Evolutionary conservation across 1,140 invertebrate genomes (phyloP), one percentile per base, ranked within the genome.

Genomic region (Mycetomoellerius zeteki): DNA sequence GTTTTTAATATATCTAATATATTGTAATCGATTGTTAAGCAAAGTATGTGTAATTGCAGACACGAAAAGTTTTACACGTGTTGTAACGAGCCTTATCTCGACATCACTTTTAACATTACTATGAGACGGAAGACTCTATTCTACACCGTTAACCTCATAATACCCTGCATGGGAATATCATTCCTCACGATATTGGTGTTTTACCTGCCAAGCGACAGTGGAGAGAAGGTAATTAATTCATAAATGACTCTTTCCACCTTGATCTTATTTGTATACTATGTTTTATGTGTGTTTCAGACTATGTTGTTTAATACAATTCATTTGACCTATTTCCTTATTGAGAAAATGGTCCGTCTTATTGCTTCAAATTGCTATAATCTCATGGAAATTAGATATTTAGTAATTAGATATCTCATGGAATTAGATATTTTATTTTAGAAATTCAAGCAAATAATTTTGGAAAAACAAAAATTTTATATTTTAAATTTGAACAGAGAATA

Each of bases 91-190:
- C 98, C 98, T 50, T 99, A 99, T 95, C 96, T 99, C 94, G 99
- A 99, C 96, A 99, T 99, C 93, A 99, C 99, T 54, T 99, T 99
- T 96, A 99, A 99, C 96, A 99, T 99, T 87, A 99, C 99, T 37
- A 98, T 99, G 97, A 96, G 99, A 91, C 96, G 99, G 87, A 99
- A 99, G 95, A 99, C 99, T 37, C 96, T 99, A 54, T 99, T 99
- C 96, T 99, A 99, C 96, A 99, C 99, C 2, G 99, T 99, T 87
- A 99, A 99, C 96, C 97, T 99, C 92, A 99, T 99, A 94, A 99
- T 99, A 94, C 98, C 99, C 21, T 99, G 98, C 94, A 99, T 99
- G 97, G 99, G 98, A 62, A 99, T 99, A 94, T 99, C 99, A 52
- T 99, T 99, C 96, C 97, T 99, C 88, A 99, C 99, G 73, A 98